Conservation (phyloP, 2,888 invertebrate genomes). For the Meandrusa payeni region DNA sequence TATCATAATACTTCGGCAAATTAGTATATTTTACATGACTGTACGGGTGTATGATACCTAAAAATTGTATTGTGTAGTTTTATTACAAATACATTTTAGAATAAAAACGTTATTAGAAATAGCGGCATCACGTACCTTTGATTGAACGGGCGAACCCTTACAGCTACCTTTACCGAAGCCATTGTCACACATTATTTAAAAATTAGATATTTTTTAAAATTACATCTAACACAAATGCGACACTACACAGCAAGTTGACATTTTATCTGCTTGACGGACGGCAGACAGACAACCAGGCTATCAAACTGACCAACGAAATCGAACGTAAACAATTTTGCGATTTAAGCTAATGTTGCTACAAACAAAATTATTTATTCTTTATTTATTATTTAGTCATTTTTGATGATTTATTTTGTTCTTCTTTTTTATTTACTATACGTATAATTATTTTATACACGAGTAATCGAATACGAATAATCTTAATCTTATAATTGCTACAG, state of each 20-base stretch:
- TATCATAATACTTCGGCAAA: not conserved
- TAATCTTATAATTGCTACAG: too few species aligned
- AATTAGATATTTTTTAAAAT: slow-evolving; percentile 50
- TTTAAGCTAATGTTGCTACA: slow-evolving; percentile 23
- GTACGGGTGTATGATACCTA: slow-evolving; percentile 1
- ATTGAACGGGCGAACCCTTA: slow-evolving; percentile 94
- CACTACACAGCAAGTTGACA: slow-evolving; percentile 60
- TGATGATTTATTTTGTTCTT: too few species aligned
- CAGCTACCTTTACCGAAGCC: slow-evolving; percentile 96
- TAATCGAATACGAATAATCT: too few species aligned
- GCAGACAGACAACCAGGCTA: slow-evolving; percentile 16
- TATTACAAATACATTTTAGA: slow-evolving; percentile 9
- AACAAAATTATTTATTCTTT: too few species aligned
- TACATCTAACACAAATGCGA: slow-evolving; percentile 62
- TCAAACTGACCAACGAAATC: slow-evolving; percentile 3
- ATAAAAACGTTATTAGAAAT: slow-evolving; percentile 37
- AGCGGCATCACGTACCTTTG: slow-evolving; percentile 83
- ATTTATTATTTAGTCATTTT: too few species aligned
- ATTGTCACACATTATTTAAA: slow-evolving; percentile 82
- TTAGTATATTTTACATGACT: not conserved
- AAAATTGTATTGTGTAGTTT: slow-evolving; percentile 28
- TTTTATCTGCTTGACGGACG: slow-evolving; percentile 40
- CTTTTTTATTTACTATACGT: too few species aligned
- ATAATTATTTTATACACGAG: too few species aligned
- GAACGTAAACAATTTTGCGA: slow-evolving; percentile 24